phyloP scores from a whole-genome alignment of 1,140 invertebrate species.

The Lepidostoma basale region DNA sequence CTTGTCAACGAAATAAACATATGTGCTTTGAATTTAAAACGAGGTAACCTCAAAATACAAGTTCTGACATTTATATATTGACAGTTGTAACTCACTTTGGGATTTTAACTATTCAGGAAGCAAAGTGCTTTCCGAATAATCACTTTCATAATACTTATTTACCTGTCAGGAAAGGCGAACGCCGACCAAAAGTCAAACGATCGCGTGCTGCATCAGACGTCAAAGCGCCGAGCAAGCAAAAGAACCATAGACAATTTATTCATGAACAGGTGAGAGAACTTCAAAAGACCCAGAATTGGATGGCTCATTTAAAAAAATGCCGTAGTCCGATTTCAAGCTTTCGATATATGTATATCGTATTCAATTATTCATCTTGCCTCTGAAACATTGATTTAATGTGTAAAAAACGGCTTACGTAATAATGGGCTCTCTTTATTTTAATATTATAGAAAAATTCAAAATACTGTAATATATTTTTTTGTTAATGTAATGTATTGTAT shows the following conservation, averaged over 20 bases:
- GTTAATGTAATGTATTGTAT: no score
- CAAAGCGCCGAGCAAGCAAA: constrained; percentile 13
- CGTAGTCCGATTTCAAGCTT: no score
- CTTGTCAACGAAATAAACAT: constrained; percentile 4
- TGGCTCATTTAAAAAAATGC: no score
- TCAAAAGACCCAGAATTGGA: background rate
- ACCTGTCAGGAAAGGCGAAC: constrained; percentile 33
- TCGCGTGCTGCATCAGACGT: constrained; percentile 31
- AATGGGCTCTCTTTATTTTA: no score
- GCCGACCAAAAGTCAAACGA: constrained; percentile 38
- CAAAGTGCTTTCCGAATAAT: no score
- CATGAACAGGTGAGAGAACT: background rate
- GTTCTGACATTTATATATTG: background rate
- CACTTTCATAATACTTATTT: constrained; percentile 8
- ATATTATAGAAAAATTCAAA: no score
- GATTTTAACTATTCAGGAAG: no score
- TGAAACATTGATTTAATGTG: no score
- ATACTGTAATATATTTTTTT: no score
- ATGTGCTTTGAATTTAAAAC: constrained; percentile 15
- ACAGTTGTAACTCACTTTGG: background rate
- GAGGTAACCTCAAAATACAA: constrained; percentile 8
- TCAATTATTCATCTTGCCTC: background rate
- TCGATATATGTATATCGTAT: background rate
- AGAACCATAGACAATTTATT: constrained; percentile 1
- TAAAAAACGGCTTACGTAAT: no score